Base-by-base conservation (phyloP, 2,797 vertebrate genomes). In the Centropyge bicolor region DNA sequence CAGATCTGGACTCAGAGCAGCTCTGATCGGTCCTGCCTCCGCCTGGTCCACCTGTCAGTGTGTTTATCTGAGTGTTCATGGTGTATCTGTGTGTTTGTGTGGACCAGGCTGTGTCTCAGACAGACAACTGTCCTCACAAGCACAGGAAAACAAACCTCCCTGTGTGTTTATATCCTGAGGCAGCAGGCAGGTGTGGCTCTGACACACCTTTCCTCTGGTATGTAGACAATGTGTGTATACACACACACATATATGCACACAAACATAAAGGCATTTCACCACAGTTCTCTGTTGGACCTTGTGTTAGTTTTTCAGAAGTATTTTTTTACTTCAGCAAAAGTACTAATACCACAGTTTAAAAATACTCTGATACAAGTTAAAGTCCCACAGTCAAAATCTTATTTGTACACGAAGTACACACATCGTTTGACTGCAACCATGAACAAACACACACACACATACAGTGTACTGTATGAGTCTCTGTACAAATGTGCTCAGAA, bases 141-240 rank as follows among this genome's bases (percentile, higher is more conserved):
- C 22, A 63, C 57, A 43, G 31, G 4, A 54, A 62, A 11, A 49
- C 20, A 2, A 8, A 8, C 11, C 1, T 24, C 0, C 22, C 70
- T 38, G 61, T 71, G 78, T 76, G 83, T 77, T 40, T 62, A 5
- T 76, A 41, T 69, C 79, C 85, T 40, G 35, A 71, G 86, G 85
- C 81, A 17, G 63, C 35, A 27, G 41, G 6, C 72, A 75, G 85
- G 85, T 79, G 89, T 81, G 88, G 79, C 72, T 59, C 31, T 0
- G 72, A 83, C 83, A 82, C 86, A 83, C 88, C 88, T 84, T 65
- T 83, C 57, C 80, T 83, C 67, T 56, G 90, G 86, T 83, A 91
- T 88, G 84, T 67, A 13, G 41, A 71, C 69, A 45, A 70, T 20
- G n/a, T 2, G 48, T 35, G 41, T 51, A 38, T 51, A 59, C 27